These are phyloP conservation scores for Chelonus insularis DNA, from an alignment of 1,140 invertebrate species.

Conservation along the genomic window DNA sequence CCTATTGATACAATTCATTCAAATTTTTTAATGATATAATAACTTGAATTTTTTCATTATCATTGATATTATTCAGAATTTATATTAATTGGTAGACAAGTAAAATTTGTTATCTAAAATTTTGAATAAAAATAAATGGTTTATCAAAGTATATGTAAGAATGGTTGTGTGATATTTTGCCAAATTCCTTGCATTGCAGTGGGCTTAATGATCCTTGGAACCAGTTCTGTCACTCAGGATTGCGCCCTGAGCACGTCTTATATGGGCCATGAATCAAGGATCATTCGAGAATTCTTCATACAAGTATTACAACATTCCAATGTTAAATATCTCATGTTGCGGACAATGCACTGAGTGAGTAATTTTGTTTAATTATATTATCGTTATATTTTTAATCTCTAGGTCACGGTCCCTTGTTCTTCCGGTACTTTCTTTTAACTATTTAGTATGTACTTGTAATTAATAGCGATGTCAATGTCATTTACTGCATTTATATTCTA, in stretches of 20 bases:
- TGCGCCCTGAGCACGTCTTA: constrained; percentile 1
- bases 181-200: constrained; percentile 19
- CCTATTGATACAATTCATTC: too few species aligned
- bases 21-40: too few species aligned
- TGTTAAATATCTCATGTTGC: not conserved
- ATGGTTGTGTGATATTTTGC: constrained; percentile 2
- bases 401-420: constrained; percentile 20
- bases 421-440: constrained; percentile 15
- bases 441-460: not conserved
- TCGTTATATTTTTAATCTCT: constrained; percentile 18
- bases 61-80: too few species aligned
- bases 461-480: not conserved
- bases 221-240: constrained; percentile 16
- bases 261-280: constrained; percentile 20
- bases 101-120: too few species aligned
- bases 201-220: constrained; percentile 2
- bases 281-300: not conserved
- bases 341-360: not conserved
- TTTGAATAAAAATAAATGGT: too few species aligned
- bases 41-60: too few species aligned
- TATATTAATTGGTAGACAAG: too few species aligned
- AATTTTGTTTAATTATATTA: not conserved
- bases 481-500: not conserved
- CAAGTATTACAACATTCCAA: not conserved
- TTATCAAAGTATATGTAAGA: too few species aligned